Conservation (phyloP, 2,797 vertebrate species). For the Schizopygopsis malacanthus region DNA sequence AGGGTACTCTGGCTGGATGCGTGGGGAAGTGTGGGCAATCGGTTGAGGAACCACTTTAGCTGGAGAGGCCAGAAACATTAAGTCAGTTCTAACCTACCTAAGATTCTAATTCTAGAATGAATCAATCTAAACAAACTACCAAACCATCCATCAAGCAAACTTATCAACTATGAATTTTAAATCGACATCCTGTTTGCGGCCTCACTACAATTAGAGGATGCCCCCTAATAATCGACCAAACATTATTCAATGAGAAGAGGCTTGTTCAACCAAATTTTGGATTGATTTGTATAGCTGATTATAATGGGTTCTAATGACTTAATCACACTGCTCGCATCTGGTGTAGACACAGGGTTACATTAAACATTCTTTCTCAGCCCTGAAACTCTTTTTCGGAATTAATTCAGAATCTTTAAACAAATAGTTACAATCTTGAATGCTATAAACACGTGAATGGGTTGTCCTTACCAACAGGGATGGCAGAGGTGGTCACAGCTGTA, state of each 20-base stretch:
- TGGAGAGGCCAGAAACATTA: constrained; percentile 61
- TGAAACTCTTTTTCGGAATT: background rate
- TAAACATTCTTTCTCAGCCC: background rate
- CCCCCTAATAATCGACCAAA: background rate
- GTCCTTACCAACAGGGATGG: constrained; percentile 95
- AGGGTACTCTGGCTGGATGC: constrained; percentile 92
- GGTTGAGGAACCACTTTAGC: constrained; percentile 99
- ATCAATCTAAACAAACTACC: background rate
- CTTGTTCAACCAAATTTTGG: background rate
- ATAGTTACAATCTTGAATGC: background rate
- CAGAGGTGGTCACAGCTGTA: constrained; percentile 93
- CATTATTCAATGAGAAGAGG: background rate
- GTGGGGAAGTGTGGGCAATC: constrained; percentile 92
- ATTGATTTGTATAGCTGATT: background rate
- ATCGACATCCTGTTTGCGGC: background rate
- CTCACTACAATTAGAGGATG: background rate
- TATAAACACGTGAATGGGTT: background rate
- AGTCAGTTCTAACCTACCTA: background rate
- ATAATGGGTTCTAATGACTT: background rate
- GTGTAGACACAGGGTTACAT: background rate
- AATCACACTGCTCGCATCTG: background rate
- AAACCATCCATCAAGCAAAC: background rate
- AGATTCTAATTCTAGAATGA: background rate
- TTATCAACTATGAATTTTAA: background rate
- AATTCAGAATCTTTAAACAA: background rate